Percentiles rank a stretch among this genome's conserved stretches.
These are phyloP conservation scores for Daboia siamensis DNA, from an alignment of 2,113 vertebrate genomes.

Conservation along the genomic window DNA sequence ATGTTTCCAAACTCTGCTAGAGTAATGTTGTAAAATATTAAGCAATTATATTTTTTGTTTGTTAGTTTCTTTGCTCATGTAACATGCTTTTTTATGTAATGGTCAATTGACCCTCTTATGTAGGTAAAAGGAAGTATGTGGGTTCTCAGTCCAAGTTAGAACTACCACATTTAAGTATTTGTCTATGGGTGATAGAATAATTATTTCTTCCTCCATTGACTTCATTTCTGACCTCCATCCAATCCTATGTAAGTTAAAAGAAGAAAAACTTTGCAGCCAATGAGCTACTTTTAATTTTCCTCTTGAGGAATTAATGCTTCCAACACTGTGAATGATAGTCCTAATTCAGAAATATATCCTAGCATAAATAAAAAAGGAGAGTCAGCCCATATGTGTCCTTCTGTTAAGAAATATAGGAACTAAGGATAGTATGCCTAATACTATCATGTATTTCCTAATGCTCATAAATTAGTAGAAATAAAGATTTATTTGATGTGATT, in stretches of 20 bases:
- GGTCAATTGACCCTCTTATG: neutral
- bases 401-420: neutral
- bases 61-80: neutral
- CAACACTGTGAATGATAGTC: neutral
- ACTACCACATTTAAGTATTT: neutral
- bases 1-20: neutral
- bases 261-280: neutral
- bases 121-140: neutral
- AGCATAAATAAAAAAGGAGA: neutral
- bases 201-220: neutral
- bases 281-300: neutral
- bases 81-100: neutral
- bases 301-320: neutral
- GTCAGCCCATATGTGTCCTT: neutral
- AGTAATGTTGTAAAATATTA: neutral
- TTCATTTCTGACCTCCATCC: neutral
- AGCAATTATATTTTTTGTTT: neutral
- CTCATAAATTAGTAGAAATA: neutral
- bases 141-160: neutral
- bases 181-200: neutral
- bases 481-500: neutral
- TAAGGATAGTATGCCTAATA: neutral
- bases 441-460: neutral
- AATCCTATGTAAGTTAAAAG: neutral
- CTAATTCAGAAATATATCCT: neutral